A percentile compares a stretch with the other conserved stretches of the same genome.
Conservation (phyloP, 2,113 vertebrate genomes). For the Pithys albifrons region DNA sequence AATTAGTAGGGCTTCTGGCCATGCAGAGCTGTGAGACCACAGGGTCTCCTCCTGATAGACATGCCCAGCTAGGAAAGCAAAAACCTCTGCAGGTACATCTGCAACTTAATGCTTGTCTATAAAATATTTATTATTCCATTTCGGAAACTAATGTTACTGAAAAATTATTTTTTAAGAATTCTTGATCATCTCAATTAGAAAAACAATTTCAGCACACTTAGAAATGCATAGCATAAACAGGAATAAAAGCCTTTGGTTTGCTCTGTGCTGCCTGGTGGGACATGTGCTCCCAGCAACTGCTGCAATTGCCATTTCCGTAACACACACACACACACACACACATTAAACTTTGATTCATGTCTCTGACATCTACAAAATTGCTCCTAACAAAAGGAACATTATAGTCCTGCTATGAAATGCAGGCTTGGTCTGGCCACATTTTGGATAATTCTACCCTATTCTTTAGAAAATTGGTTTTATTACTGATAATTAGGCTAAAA, state of each 20-base stretch:
- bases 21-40: fast-evolving
- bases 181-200: neutral
- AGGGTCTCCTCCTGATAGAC: fast-evolving
- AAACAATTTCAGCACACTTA: neutral
- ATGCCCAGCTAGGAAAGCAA: neutral
- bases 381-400: neutral
- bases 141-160: neutral
- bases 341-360: neutral
- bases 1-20: neutral
- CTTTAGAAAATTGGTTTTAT: conserved; percentile 58
- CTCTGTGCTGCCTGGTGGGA: neutral
- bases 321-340: neutral
- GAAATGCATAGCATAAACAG: neutral
- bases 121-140: neutral
- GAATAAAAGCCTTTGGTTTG: neutral
- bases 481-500: conserved; percentile 41
- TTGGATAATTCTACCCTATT: conserved; percentile 4
- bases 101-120: neutral
- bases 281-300: neutral
- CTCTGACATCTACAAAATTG: conserved; percentile 1
- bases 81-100: neutral
- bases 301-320: neutral
- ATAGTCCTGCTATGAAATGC: neutral
- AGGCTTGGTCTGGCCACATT: neutral
- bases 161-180: neutral